phyloP scores from a whole-genome alignment of 2,113 vertebrate species.

The Passer domesticus region DNA sequence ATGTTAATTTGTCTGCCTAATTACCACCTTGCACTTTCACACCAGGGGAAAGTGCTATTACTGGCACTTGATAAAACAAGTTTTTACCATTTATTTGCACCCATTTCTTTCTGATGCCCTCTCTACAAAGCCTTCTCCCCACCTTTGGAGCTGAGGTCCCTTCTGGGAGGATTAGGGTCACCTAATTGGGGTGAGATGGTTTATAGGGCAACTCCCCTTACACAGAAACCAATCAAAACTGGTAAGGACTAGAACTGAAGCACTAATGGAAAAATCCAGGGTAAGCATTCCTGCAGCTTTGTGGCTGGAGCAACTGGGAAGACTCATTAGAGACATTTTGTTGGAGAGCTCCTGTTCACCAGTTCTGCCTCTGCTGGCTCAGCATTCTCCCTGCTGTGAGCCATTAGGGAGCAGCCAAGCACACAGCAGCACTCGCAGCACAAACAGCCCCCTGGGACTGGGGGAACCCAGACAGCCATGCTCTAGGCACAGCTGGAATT shows the following conservation, averaged over 20 bases:
- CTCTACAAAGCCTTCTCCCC: background rate
- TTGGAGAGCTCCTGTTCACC: background rate
- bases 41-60: constrained; percentile 50
- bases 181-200: background rate
- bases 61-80: constrained; percentile 18
- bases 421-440: background rate
- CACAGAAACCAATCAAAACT: background rate
- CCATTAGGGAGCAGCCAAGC: background rate
- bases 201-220: background rate
- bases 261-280: background rate
- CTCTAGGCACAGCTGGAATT: background rate
- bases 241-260: background rate
- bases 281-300: background rate
- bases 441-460: background rate
- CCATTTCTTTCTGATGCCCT: background rate
- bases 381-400: background rate
- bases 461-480: background rate
- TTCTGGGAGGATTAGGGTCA: background rate
- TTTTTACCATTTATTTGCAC: constrained; percentile 33
- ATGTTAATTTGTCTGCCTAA: constrained; percentile 71
- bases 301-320: background rate
- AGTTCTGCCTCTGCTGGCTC: background rate
- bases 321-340: background rate
- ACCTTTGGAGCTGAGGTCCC: background rate
- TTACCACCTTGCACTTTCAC: constrained; percentile 65